Conservation (phyloP, 64 coral and sea anemone genomes). For the Cladopsammia gracilis region DNA sequence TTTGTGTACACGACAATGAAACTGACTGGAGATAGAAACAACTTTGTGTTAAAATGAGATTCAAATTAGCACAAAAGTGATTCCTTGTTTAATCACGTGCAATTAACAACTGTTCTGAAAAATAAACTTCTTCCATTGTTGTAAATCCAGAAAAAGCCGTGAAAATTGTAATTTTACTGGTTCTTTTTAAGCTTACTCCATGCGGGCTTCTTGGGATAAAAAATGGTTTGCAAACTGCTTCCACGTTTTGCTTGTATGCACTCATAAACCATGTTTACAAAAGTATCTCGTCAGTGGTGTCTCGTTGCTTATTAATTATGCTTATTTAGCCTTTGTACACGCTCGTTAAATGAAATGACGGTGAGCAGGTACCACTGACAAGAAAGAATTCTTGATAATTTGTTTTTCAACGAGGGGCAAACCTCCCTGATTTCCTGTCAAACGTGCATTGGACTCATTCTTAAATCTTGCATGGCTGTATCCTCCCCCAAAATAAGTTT, state of each 20-base stretch:
- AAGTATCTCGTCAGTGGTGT: conserved; percentile 25
- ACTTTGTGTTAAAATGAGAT: conserved; percentile 12
- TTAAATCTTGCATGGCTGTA: conserved; percentile 10
- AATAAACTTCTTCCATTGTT: neutral
- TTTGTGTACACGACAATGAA: conserved; percentile 3
- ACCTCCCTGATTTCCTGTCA: conserved; percentile 26
- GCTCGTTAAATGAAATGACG: conserved; percentile 36
- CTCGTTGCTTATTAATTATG: conserved; percentile 53
- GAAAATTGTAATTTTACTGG: too few species aligned
- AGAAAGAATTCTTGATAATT: conserved; percentile 20
- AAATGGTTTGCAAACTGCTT: neutral
- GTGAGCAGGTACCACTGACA: conserved; percentile 37
- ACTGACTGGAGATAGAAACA: neutral
- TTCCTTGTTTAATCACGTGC: conserved; percentile 47
- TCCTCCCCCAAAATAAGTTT: neutral
- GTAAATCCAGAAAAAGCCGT: neutral
- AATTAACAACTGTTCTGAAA: conserved; percentile 30
- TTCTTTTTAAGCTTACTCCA: neutral
- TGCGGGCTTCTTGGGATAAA: neutral
- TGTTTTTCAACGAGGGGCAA: conserved; percentile 42
- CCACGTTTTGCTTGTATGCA: neutral
- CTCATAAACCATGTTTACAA: conserved; percentile 30
- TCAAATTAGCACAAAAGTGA: conserved; percentile 36
- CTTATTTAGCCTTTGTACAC: conserved; percentile 58
- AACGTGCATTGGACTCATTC: neutral